Evolutionary conservation across 2,888 invertebrate species (phyloP).

Genomic region (Epiblema foenella): DNA sequence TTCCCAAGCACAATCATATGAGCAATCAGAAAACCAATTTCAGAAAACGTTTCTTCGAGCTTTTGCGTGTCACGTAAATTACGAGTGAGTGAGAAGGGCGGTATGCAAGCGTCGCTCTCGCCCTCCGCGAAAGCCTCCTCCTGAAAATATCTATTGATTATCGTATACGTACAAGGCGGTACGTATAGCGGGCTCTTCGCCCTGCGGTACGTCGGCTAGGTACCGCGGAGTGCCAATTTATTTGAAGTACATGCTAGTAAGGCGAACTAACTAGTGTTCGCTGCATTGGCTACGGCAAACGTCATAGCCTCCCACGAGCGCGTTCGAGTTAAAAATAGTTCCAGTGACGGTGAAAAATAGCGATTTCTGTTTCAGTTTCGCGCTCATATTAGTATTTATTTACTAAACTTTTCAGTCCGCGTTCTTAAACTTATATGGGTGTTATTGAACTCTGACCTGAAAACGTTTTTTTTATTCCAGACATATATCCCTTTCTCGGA

Average conservation of each 20-base stretch:
- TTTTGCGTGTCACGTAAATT: constrained; percentile 69
- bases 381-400: constrained; percentile 24
- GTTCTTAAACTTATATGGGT: not conserved
- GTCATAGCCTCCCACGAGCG: constrained; percentile 41
- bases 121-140: constrained; percentile 82
- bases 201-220: constrained; percentile 74
- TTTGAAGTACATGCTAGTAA: constrained; percentile 69
- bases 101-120: constrained; percentile 65
- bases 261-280: constrained; percentile 42
- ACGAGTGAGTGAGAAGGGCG: constrained; percentile 72
- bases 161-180: constrained; percentile 77
- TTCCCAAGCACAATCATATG: not conserved
- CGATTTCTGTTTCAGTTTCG: constrained; percentile 26
- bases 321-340: constrained; percentile 37
- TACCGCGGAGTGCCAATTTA: constrained; percentile 79
- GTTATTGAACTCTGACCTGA: constrained; percentile 24
- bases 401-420: constrained; percentile 13
- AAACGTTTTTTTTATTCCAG: not conserved
- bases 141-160: constrained; percentile 85
- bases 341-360: constrained; percentile 37
- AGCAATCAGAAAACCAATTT: constrained; percentile 39
- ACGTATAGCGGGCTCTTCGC: constrained; percentile 73
- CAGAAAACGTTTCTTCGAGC: constrained; percentile 51
- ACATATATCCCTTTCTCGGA: not conserved
- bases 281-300: constrained; percentile 54